Percentiles rank a stretch among this genome's conserved stretches.
phyloP scores from a whole-genome alignment of 1,140 invertebrate species.

The Drosophila bipectinata region DNA sequence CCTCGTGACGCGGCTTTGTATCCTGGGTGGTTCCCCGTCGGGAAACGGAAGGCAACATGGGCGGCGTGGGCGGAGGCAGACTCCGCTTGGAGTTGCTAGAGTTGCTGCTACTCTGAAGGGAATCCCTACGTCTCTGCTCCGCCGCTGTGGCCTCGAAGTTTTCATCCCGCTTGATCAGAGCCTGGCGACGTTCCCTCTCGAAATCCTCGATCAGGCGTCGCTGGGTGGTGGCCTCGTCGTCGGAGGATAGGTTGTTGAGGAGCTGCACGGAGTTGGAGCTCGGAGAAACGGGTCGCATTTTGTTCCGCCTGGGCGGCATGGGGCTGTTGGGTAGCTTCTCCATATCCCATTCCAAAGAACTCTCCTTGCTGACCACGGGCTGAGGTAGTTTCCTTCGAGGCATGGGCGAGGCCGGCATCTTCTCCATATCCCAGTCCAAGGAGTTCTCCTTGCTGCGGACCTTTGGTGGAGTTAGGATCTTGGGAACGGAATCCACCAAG shows the following conservation, averaged over 20 bases:
- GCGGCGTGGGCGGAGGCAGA: constrained; percentile 56
- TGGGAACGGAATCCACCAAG: constrained; percentile 36
- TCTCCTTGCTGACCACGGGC: constrained; percentile 55
- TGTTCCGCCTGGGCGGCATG: constrained; percentile 59
- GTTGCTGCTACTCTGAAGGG: constrained; percentile 67
- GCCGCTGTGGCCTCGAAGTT: constrained; percentile 62
- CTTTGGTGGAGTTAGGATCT: constrained; percentile 46
- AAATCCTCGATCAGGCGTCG: constrained; percentile 70
- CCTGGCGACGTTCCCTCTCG: constrained; percentile 68
- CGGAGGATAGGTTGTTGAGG: constrained; percentile 60
- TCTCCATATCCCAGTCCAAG: constrained; percentile 80
- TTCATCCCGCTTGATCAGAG: constrained; percentile 72
- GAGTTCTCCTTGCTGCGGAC: constrained; percentile 66
- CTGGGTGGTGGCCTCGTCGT: constrained; percentile 43
- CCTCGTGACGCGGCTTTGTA: constrained; percentile 42
- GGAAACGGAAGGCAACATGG: constrained; percentile 1
- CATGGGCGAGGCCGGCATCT: constrained; percentile 70
- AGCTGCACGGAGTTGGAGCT: constrained; percentile 62
- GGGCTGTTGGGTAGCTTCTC: constrained; percentile 77
- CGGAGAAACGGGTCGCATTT: constrained; percentile 46
- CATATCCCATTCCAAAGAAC: constrained; percentile 80
- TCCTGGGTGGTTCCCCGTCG: constrained; percentile 58
- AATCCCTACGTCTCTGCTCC: constrained; percentile 60
- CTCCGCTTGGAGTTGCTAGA: constrained; percentile 60
- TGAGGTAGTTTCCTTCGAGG: constrained; percentile 39